phyloP scores from a whole-genome alignment of 64 coral and sea anemone species.

The Montipora sp. region DNA sequence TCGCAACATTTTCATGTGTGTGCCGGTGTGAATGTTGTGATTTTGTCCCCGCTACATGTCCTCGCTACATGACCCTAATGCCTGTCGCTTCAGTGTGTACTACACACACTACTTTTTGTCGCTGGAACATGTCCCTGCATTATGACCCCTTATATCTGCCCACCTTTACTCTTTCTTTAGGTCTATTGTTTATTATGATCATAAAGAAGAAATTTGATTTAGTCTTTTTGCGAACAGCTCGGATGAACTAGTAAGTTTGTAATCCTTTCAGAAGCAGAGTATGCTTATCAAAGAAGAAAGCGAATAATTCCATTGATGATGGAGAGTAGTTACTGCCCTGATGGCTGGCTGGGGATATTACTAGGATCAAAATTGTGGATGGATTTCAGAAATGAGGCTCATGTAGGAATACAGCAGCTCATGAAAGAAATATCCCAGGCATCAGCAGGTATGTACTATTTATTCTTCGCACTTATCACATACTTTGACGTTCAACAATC shows the following conservation, averaged over 20 bases:
- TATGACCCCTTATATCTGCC: no score
- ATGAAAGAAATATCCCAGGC: conserved; percentile 25
- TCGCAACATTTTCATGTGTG: no score
- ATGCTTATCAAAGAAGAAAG: conserved; percentile 44
- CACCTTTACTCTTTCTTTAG: no score
- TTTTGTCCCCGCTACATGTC: no score
- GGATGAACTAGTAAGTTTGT: no score
- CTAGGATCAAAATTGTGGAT: conserved; percentile 50
- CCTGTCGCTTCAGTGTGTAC: no score
- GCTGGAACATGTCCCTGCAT: no score
- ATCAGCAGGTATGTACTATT: neutral
- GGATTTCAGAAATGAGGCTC: conserved; percentile 36
- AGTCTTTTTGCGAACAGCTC: no score
- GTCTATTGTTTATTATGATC: neutral
- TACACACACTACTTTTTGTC: no score
- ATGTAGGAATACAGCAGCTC: conserved; percentile 26
- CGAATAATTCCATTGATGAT: conserved; percentile 56
- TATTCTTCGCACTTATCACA: neutral
- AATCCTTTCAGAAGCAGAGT: conserved; percentile 19
- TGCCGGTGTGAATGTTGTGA: no score
- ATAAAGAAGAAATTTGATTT: neutral
- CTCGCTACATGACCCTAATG: no score
- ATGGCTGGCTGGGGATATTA: conserved; percentile 52
- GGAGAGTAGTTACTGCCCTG: conserved; percentile 26
- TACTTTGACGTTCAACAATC: no score